Conservation (phyloP, 2,113 vertebrate species). For the Rhadina sibilatrix region DNA sequence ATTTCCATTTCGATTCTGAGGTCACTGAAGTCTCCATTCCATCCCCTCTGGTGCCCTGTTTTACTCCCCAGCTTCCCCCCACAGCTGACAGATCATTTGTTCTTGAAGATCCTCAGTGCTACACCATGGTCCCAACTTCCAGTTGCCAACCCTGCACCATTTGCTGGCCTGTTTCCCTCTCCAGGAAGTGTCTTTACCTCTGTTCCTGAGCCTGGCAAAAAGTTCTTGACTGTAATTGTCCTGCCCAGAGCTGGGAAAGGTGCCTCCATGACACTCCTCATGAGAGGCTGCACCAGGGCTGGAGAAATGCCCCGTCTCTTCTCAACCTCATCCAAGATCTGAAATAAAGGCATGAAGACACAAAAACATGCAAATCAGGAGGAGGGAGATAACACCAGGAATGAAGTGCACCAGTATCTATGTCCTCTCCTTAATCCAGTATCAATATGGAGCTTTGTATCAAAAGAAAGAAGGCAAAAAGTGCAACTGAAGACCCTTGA, state of each 20-base stretch:
- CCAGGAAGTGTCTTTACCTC: conserved; percentile 77
- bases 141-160: neutral
- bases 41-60: neutral
- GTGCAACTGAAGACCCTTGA: neutral
- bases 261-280: conserved; percentile 97
- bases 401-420: neutral
- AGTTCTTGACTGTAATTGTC: conserved; percentile 93
- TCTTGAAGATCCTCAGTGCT: neutral
- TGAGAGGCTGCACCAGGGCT: conserved; percentile 95
- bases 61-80: neutral
- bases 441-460: accelerated
- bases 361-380: neutral
- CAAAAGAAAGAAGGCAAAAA: neutral
- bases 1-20: neutral
- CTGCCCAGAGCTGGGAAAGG: conserved; percentile 93
- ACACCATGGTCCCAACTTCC: neutral
- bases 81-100: neutral
- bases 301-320: conserved; percentile 95
- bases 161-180: neutral
- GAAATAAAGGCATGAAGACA: neutral
- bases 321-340: conserved; percentile 98
- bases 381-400: neutral
- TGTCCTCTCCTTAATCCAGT: neutral
- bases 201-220: conserved; percentile 93
- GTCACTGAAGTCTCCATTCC: neutral